Conservation (phyloP, 2,888 invertebrate species). For the Keiferia lycopersicella region DNA sequence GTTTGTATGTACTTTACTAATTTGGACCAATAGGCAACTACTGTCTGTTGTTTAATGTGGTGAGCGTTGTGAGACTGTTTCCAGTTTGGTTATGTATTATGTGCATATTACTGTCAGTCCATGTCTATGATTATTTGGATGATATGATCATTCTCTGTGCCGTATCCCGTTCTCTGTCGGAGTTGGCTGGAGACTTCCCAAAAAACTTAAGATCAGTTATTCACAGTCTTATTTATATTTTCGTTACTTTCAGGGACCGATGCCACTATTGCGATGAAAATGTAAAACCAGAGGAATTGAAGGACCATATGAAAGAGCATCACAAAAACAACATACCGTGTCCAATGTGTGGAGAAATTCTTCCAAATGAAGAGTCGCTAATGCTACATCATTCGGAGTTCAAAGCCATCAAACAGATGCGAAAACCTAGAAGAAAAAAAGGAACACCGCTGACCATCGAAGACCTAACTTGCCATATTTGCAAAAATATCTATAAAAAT, state of each 20-base stretch:
- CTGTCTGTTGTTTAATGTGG: too few species aligned
- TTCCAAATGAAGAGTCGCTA: conserved; percentile 17
- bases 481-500: conserved; percentile 30
- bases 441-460: conserved; percentile 25
- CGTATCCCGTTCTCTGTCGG: too few species aligned
- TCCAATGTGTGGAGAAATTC: conserved; percentile 26
- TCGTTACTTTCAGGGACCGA: conserved; percentile 40
- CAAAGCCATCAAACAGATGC: conserved; percentile 10
- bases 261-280: conserved; percentile 35
- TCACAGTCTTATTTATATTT: not conserved
- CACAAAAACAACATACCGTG: conserved; percentile 15
- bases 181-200: too few species aligned
- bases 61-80: too few species aligned
- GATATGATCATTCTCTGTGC: too few species aligned
- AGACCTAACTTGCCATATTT: conserved; percentile 30
- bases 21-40: too few species aligned
- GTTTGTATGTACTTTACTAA: too few species aligned
- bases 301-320: conserved; percentile 24
- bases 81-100: too few species aligned
- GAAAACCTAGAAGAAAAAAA: conserved; percentile 24
- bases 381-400: conserved; percentile 12
- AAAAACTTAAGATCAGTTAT: too few species aligned
- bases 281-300: conserved; percentile 11
- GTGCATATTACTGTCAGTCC: too few species aligned
- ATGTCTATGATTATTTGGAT: too few species aligned